Base-by-base conservation (phyloP, 2,797 vertebrate genomes). In the Aphelocoma californica region DNA sequence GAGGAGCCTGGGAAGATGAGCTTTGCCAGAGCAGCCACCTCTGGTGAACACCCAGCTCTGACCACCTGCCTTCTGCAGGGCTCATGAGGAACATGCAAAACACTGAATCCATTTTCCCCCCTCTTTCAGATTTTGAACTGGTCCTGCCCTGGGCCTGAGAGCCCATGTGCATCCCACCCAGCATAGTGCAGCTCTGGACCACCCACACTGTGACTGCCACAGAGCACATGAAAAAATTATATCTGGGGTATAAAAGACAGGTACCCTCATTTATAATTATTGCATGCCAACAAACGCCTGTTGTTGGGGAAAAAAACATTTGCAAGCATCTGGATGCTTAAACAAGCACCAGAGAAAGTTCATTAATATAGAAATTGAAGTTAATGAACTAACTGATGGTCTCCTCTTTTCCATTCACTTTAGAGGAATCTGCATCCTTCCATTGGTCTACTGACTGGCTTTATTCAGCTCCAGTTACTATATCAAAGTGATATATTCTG, bases 341-440 rank as follows among this genome's bases (percentile, higher is more conserved):
- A 92, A 85, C 47, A 65, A 92, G 70, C 80, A 91, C 56, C 91
- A 93, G 91, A 92, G 88, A 91, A 94, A 94, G 77, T 93, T 96
- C 85, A 96, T 94, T 96, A 97, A 92, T 94, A 86, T 7, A 91
- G 56, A 95, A 96, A 95, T 75, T 81, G 91, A 83, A 95, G 95
- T 92, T 96, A 96, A 96, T 91, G 94, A 96, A 95, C 75, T 88
- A 97, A 79, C 54, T 36, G 36, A 74, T 74, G 79, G 75, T 50
- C 75, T 72, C 42, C 40, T 73, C 44, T 62, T 42, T 61, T 90
- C 34, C 84, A 31, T 70, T 32, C 19, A 8, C 72, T 93, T 96
- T 85, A 86, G 66, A 86, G 82, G 75, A 42, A 70, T 10, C 34
- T 25, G 0, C 47, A 45, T 69, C 90, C 66, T 91, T 50, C 91